These are phyloP conservation scores for Gadopsis bispinosus DNA, from an alignment of 2,797 vertebrate genomes.

Conservation along the genomic window DNA sequence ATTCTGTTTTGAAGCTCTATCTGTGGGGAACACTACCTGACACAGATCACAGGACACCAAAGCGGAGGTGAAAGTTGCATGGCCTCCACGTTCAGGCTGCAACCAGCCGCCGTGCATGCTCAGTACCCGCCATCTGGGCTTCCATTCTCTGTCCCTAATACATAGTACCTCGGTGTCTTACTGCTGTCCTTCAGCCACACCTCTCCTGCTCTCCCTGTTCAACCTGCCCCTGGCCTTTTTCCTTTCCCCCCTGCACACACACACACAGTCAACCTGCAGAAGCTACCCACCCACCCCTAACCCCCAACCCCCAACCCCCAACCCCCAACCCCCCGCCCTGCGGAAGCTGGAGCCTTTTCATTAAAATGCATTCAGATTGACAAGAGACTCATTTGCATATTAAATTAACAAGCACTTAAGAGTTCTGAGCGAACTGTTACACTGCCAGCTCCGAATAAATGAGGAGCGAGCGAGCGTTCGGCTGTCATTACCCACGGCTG, in stretches of 20 bases:
- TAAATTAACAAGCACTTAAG: conserved; percentile 85
- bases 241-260: conserved; percentile 15
- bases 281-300: conserved; percentile 12
- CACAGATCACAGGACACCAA: conserved; percentile 43
- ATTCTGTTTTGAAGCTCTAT: conserved; percentile 45
- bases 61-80: conserved; percentile 28
- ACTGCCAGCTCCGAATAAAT: conserved; percentile 67
- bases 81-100: conserved; percentile 39
- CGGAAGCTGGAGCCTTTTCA: conserved; percentile 74
- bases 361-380: conserved; percentile 82
- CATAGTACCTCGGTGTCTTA: conserved; percentile 18
- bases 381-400: conserved; percentile 85
- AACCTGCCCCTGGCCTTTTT: conserved; percentile 31
- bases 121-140: conserved; percentile 32
- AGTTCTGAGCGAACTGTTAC: conserved; percentile 75
- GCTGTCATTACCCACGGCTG: conserved; percentile 70
- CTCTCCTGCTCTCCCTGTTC: conserved; percentile 36
- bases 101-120: conserved; percentile 10
- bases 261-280: conserved; percentile 38
- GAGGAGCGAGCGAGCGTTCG: conserved; percentile 59
- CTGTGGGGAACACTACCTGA: conserved; percentile 31
- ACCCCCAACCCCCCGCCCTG: conserved; percentile 13
- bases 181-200: conserved; percentile 45
- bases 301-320: background rate
- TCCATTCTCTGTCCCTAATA: background rate